Conservation (phyloP, 1,140 invertebrate genomes). For the Pararge aegeria region DNA sequence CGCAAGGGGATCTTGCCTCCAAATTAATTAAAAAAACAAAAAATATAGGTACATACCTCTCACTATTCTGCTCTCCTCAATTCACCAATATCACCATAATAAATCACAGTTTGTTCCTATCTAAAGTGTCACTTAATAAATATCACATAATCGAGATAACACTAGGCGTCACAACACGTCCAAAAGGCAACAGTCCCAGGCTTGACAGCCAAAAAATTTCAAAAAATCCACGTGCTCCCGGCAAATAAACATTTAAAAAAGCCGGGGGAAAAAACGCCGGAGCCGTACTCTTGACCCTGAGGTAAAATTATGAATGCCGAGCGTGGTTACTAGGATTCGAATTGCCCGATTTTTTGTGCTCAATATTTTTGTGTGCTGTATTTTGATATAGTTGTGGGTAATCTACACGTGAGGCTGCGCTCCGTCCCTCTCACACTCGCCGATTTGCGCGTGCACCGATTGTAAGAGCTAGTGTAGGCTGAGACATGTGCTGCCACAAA, state of each 20-base stretch:
- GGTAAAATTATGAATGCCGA: constrained; percentile 75
- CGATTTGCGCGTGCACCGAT: constrained; percentile 65
- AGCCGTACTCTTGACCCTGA: constrained; percentile 72
- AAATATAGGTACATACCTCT: constrained; percentile 57
- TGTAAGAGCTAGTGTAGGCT: constrained; percentile 38
- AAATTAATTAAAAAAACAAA: constrained; percentile 47
- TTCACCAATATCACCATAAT: constrained; percentile 73
- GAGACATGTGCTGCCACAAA: constrained; percentile 64
- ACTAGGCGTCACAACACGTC: constrained; percentile 77
- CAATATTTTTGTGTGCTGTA: constrained; percentile 77
- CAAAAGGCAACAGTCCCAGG: constrained; percentile 72
- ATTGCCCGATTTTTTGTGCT: constrained; percentile 73
- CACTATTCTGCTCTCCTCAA: constrained; percentile 62
- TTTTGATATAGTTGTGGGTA: constrained; percentile 59
- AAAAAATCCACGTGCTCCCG: constrained; percentile 70
- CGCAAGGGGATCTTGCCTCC: constrained; percentile 33
- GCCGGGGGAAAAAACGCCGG: constrained; percentile 59
- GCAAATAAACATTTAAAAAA: constrained; percentile 77
- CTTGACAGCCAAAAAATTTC: constrained; percentile 62
- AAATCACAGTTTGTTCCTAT: constrained; percentile 79
- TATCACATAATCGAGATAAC: constrained; percentile 77
- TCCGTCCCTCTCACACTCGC: constrained; percentile 61
- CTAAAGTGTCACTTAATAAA: constrained; percentile 71
- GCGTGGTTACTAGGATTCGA: constrained; percentile 74
- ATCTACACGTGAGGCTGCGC: constrained; percentile 64